Base-by-base conservation (phyloP, 1,140 invertebrate genomes). In the Cephus cinctus region DNA sequence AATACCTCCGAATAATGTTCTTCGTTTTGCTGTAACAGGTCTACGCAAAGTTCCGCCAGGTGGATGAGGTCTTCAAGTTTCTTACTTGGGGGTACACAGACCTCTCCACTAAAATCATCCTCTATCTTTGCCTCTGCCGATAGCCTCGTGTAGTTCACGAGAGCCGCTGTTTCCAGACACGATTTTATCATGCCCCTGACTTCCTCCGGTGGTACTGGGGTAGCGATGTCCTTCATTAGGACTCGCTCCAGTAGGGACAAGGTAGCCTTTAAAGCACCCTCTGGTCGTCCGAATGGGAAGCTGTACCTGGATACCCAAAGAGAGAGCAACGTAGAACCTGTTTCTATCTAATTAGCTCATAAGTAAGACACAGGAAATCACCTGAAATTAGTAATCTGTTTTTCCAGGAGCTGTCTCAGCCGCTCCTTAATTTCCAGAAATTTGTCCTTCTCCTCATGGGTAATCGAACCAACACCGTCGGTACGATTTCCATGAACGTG, bases 381-480 rank as follows among this genome's bases (percentile, higher is more conserved):
- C 88, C 94, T 87, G 78, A 99, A 99, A 82, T 99, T 97, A 3
- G 97, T 99, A 48, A 99, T 98, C 83, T 99, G 97, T 76, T 96
- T 89, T 76, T 99, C 96, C 34, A 99, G 78, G 44, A 98, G 78
- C 57, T 93, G 86, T 64, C 92, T 84, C 42, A 99, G 78, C 38
- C 96, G 81, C 65, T 98, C 96, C 74, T 98, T 98, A 47, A 99
- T 92, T 70, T 97, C 93, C 47, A 94, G 89, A 78, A 98, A 99
- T 67, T 95, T 95, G 63, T 98, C 95, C 69, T 96, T 98, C 71
- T 99, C 98, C 69, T 96, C 94, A 63, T 94, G 86, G 3, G 94
- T 94, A 48, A 99, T 96, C 58, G 96, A 98, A 50, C 96, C 96
- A 52, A 98, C 94, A 12, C 96, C 96, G 78, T 98, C 97, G 20